Evolutionary conservation across 2,888 invertebrate genomes (phyloP).

Genomic region (Pristionchus japonicus): DNA sequence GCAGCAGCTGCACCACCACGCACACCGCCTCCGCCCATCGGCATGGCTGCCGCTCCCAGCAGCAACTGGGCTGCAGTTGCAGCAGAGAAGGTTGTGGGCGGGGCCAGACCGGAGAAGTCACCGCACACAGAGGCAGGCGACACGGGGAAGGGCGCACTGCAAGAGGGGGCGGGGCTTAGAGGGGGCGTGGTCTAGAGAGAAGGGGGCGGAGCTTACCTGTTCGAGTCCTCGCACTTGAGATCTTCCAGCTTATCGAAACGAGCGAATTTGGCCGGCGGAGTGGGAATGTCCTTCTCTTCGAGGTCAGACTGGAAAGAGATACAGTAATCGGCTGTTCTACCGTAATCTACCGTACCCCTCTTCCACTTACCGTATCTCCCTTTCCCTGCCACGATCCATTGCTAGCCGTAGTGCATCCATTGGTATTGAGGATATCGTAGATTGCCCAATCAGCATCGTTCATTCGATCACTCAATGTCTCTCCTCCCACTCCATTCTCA

Average conservation of each 20-base stretch:
- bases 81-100: slow-evolving; percentile 30
- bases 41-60: not conserved
- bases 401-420: not conserved
- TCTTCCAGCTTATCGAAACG: slow-evolving; percentile 40
- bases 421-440: slow-evolving; percentile 41
- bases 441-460: slow-evolving; percentile 48
- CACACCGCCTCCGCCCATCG: not conserved
- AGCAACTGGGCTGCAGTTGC: slow-evolving; percentile 39
- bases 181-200: not conserved
- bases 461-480: slow-evolving; percentile 41
- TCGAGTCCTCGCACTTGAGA: slow-evolving; percentile 38
- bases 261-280: slow-evolving; percentile 44
- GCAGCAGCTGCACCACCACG: not conserved
- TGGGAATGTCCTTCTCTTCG: slow-evolving; percentile 45
- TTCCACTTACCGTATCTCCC: not conserved
- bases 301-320: slow-evolving; percentile 39
- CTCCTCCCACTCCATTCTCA: slow-evolving; percentile 43
- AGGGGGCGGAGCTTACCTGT: slow-evolving; percentile 23
- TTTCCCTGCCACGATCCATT: slow-evolving; percentile 24
- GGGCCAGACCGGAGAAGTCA: slow-evolving; percentile 6
- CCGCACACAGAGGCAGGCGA: slow-evolving; percentile 8
- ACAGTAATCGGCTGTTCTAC: not conserved
- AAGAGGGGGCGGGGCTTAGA: not conserved
- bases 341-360: not conserved
- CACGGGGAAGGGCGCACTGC: slow-evolving; percentile 34